A percentile compares a stretch with the other conserved stretches of the same genome.
Conservation (phyloP, 2,888 invertebrate species). For the Euzetes globulus region DNA sequence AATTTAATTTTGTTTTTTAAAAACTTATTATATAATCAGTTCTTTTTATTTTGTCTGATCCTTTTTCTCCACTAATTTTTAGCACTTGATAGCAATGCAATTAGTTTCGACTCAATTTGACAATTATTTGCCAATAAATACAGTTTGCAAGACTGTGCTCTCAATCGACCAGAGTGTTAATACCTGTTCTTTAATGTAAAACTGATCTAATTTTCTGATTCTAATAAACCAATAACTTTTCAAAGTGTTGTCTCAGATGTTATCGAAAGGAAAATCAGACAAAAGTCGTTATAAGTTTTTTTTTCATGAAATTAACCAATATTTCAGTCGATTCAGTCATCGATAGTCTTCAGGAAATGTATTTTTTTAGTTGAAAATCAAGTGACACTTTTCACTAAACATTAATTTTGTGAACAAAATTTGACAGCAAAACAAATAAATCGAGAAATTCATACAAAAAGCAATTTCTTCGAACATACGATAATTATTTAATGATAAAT, state of each 20-base stretch:
- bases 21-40: not conserved
- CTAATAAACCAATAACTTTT: too few relatives aligned
- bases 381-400: not conserved
- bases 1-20: not conserved
- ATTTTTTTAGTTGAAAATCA: not conserved
- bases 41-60: not conserved
- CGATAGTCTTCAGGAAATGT: constrained; percentile 14
- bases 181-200: not conserved
- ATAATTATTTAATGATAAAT: not conserved
- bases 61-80: not conserved
- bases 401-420: not conserved
- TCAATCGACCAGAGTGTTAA: not conserved
- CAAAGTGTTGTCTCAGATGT: not conserved
- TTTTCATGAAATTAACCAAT: not conserved
- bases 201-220: too few relatives aligned
- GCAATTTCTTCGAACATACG: not conserved
- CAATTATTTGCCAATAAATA: not conserved
- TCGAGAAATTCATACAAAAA: not conserved
- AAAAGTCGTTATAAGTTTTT: not conserved
- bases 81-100: not conserved
- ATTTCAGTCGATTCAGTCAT: not conserved
- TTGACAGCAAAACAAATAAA: too few relatives aligned
- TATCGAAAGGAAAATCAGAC: not conserved
- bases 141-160: not conserved
- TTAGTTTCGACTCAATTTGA: not conserved